A percentile compares a stretch with the other conserved stretches of the same genome.
Evolutionary conservation across 2,797 vertebrate species (phyloP).

Genomic region (Xerus rutilus): DNA sequence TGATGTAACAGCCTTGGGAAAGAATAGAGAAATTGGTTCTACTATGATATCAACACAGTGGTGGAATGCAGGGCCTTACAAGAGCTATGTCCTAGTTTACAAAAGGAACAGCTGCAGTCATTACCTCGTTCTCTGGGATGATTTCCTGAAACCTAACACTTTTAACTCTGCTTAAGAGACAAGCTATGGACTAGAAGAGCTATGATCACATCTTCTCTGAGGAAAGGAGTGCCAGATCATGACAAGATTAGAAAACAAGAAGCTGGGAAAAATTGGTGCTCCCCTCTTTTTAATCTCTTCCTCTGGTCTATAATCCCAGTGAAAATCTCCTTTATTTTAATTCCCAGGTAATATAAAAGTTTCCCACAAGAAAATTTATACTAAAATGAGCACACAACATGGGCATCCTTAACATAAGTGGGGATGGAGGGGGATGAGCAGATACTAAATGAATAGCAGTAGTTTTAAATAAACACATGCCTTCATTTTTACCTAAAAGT

Average conservation of each 20-base stretch:
- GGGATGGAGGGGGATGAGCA: too few species aligned
- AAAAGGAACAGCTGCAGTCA: neutral
- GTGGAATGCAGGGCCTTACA: neutral
- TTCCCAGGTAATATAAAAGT: neutral
- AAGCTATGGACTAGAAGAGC: neutral
- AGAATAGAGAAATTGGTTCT: neutral
- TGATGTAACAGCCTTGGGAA: neutral
- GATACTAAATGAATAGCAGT: neutral
- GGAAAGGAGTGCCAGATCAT: neutral
- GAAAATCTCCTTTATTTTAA: neutral
- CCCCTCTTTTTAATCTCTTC: neutral
- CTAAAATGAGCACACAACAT: neutral
- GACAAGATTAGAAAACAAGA: neutral
- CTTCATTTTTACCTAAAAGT: neutral
- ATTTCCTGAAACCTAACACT: neutral
- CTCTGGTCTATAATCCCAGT: neutral
- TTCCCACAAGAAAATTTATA: neutral
- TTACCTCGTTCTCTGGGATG: neutral
- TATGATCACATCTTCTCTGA: neutral
- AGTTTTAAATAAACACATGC: neutral
- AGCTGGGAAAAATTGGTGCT: neutral
- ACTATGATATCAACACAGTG: neutral
- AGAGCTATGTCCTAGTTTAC: neutral
- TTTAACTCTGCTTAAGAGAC: neutral
- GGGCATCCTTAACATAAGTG: neutral